These are phyloP conservation scores for Lasius platythorax DNA, from an alignment of 2,888 invertebrate species.

Conservation along the genomic window DNA sequence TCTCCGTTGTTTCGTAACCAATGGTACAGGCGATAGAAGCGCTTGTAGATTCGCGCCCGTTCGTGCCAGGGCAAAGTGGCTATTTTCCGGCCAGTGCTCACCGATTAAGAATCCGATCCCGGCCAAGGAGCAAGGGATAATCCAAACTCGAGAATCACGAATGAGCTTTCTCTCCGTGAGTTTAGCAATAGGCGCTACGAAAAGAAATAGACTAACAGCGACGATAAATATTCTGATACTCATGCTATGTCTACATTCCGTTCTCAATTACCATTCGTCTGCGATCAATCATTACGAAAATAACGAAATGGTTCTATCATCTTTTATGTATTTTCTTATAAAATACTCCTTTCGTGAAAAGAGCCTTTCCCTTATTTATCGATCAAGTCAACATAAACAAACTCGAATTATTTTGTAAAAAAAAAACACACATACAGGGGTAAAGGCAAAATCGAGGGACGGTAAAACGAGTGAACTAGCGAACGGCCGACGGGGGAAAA, in stretches of 20 bases:
- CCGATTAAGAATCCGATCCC: conserved; percentile 86
- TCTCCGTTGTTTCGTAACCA: conserved; percentile 71
- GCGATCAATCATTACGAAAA: conserved; percentile 5
- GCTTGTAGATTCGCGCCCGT: conserved; percentile 80
- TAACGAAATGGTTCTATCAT: neutral
- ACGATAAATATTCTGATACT: conserved; percentile 15
- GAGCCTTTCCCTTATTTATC: neutral
- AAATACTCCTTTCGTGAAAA: neutral
- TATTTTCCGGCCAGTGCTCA: conserved; percentile 85
- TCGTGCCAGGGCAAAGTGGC: conserved; percentile 83
- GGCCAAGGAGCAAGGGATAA: conserved; percentile 65
- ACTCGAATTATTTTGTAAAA: conserved; percentile 47
- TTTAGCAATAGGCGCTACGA: conserved; percentile 36
- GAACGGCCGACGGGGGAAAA: conserved; percentile 65
- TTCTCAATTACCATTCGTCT: conserved; percentile 16
- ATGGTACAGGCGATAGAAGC: conserved; percentile 82
- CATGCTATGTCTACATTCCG: neutral
- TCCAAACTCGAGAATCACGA: conserved; percentile 67
- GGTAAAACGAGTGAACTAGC: conserved; percentile 57
- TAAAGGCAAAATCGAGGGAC: conserved; percentile 49
- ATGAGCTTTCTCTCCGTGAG: conserved; percentile 36
- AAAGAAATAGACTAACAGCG: conserved; percentile 36
- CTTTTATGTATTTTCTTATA: neutral
- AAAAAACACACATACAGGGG: conserved; percentile 2
- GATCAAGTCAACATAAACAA: conserved; percentile 21